Conservation (phyloP, 2,113 vertebrate genomes). For the Glaucomys volans region DNA sequence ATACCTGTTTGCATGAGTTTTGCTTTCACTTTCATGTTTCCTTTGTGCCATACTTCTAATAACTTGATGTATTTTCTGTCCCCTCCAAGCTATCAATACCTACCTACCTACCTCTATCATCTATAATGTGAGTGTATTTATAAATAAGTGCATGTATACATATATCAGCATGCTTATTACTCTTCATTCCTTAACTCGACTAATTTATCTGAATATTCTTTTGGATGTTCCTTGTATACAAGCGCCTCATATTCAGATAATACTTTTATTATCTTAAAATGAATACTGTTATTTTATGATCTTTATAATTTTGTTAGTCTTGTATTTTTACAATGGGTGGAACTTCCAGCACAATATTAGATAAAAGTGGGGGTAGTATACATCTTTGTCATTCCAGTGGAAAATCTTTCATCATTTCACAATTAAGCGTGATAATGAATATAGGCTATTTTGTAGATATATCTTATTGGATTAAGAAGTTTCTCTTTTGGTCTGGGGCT, state of each 20-base stretch:
- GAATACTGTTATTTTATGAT: background rate
- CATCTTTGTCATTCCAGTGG: background rate
- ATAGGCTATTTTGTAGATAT: background rate
- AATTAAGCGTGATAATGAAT: background rate
- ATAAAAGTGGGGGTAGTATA: background rate
- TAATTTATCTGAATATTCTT: background rate
- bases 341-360: background rate
- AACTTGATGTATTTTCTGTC: background rate
- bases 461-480: background rate
- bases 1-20: background rate
- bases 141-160: background rate
- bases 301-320: background rate
- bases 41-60: background rate
- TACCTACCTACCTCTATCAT: background rate
- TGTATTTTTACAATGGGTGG: background rate
- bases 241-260: background rate
- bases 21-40: background rate
- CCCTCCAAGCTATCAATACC: background rate
- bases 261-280: background rate
- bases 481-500: no score
- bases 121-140: background rate
- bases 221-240: background rate
- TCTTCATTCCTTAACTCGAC: background rate
- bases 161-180: background rate
- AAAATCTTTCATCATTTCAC: background rate